A percentile compares a stretch with the other conserved stretches of the same genome.
phyloP scores from a whole-genome alignment of 2,888 invertebrate species.

The Panorpa germanica region DNA sequence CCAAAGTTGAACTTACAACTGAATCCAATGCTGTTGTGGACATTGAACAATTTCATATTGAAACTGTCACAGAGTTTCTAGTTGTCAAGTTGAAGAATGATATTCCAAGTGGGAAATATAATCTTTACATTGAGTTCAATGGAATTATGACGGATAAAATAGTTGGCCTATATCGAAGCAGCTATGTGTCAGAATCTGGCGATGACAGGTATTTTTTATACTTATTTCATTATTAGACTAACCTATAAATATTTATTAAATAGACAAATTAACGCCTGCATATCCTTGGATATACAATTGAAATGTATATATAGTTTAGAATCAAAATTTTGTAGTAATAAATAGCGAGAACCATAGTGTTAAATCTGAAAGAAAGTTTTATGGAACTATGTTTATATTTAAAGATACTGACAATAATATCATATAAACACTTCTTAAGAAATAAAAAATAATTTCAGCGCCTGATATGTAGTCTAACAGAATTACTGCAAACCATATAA shows the following conservation, averaged over 20 bases:
- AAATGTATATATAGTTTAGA: too few species aligned
- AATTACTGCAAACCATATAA: too few species aligned
- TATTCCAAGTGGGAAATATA: conserved; percentile 21
- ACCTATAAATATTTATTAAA: not conserved
- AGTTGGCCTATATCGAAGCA: conserved; percentile 54
- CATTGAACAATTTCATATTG: conserved; percentile 15
- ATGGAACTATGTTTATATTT: too few species aligned
- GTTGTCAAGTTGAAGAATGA: conserved; percentile 21
- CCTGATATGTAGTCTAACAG: too few species aligned
- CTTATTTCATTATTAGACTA: not conserved
- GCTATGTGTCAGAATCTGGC: conserved; percentile 27
- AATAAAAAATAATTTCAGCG: too few species aligned
- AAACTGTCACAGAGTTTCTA: conserved; percentile 24
- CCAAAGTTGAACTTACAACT: conserved; percentile 19
- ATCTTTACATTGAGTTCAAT: conserved; percentile 36
- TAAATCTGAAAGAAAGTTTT: too few species aligned
- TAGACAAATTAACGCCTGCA: too few species aligned
- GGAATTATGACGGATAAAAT: conserved; percentile 46
- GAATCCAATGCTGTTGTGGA: conserved; percentile 14
- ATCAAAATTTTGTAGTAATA: too few species aligned
- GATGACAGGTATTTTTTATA: conserved; percentile 23
- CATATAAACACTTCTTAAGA: too few species aligned
- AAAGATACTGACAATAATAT: too few species aligned
- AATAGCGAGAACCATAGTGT: too few species aligned
- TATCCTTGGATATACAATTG: too few species aligned